phyloP scores from a whole-genome alignment of 2,113 vertebrate genomes.

The Syngnathoides biaculeatus region DNA sequence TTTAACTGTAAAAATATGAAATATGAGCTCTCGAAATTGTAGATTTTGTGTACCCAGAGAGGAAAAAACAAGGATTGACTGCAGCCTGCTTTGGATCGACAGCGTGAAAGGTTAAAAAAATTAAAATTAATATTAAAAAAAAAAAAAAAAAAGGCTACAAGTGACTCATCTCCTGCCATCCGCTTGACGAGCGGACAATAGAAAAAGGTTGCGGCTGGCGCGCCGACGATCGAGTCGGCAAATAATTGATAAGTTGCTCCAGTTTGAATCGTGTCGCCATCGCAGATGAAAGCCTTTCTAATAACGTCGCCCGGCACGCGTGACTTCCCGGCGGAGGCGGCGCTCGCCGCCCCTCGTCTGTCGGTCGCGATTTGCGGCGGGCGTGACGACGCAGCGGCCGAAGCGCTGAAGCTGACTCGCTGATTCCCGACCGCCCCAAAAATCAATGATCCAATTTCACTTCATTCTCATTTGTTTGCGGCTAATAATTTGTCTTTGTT shows the following conservation, averaged over 20 bases:
- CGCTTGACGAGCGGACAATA: constrained; percentile 48
- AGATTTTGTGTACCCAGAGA: no score
- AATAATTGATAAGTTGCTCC: constrained; percentile 54
- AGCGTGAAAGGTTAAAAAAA: neutral
- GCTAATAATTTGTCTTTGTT: neutral
- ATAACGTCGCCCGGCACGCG: constrained; percentile 22
- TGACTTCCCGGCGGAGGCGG: neutral
- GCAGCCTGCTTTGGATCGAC: no score
- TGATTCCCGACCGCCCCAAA: no score
- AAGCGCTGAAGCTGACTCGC: neutral
- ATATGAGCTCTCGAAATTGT: no score
- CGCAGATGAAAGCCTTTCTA: constrained; percentile 35
- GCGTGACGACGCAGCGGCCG: neutral
- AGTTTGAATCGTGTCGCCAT: constrained; percentile 42
- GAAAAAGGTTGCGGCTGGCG: constrained; percentile 56
- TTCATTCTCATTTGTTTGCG: neutral
- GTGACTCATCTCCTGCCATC: constrained; percentile 54
- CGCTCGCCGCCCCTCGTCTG: neutral
- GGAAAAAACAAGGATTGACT: no score
- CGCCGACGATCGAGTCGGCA: constrained; percentile 8
- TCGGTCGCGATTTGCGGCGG: neutral
- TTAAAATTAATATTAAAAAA: no score
- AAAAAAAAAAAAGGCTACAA: neutral
- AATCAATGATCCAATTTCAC: neutral
- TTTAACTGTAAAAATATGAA: no score